Evolutionary conservation across 2,797 vertebrate genomes (phyloP), one percentile per base, ranked within the genome.

Genomic region (Catharus ustulatus): DNA sequence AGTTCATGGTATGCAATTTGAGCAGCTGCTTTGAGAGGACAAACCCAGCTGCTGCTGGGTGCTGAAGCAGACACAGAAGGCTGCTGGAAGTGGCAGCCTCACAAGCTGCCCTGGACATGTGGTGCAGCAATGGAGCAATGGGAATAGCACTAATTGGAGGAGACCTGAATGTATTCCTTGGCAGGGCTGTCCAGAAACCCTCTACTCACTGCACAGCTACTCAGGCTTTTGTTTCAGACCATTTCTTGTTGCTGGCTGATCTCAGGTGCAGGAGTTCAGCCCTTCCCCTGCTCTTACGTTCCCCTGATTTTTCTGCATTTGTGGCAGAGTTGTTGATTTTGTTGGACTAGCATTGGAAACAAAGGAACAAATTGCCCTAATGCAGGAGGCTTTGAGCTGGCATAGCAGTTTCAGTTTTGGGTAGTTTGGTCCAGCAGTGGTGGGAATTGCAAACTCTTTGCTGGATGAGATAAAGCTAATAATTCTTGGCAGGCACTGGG

Each of bases 21-120:
- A 95, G 92, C 89, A 94, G 79, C 73, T 86, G 81, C 27, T 93
- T 91, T 59, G 57, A 67, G 75, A 85, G 75, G 79, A 63, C 58
- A 75, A 62, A 85, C 29, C 82, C 82, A 91, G 80, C 93, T 93
- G 94, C 71, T 95, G 63, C 69, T 84, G 73, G 26, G 58, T 84
- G 79, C 80, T 71, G 80, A 71, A 54, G 82, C 83, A 84, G 78
- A 40, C 78, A 18, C 64, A 89, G 86, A 64, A 85, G 22, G 62
- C 76, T 89, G 43, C 42, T 87, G 61, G 21, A 86, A 90, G 83
- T 23, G 30, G 66, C 91, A 88, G 67, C 67, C 43, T 93, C 64
- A 27, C 51, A 49, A 58, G 57, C 66, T 91, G 66, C 34, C 7
- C 20, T 83, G 72, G 27, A 27, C 14, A 1, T 63, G 46, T 62